Percentiles rank a stretch among this genome's conserved stretches.
phyloP scores from a whole-genome alignment of 2,797 vertebrate genomes.

The Mus caroli region DNA sequence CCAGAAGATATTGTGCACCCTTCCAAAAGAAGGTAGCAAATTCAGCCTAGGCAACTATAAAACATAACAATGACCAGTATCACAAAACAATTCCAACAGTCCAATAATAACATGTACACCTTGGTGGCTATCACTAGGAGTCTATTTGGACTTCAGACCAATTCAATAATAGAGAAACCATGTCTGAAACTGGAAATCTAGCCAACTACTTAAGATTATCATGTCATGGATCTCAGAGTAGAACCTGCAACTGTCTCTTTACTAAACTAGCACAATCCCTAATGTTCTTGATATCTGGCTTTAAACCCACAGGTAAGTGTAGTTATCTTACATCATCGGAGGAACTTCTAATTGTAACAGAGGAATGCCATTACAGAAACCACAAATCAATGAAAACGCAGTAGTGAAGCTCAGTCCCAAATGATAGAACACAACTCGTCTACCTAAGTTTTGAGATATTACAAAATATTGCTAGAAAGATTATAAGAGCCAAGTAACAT shows the following conservation, averaged over 20 bases:
- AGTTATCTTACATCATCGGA: too few relatives aligned
- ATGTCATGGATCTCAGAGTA: too few relatives aligned
- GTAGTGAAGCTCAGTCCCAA: too few relatives aligned
- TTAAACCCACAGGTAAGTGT: not conserved
- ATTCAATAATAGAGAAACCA: not conserved
- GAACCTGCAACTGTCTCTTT: not conserved
- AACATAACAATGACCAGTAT: too few relatives aligned
- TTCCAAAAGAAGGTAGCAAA: too few relatives aligned
- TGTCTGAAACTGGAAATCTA: not conserved
- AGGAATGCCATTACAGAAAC: not conserved
- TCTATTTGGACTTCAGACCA: not conserved
- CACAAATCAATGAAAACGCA: not conserved
- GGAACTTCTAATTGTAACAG: not conserved
- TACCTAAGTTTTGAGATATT: not conserved
- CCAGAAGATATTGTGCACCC: too few relatives aligned
- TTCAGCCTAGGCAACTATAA: too few relatives aligned
- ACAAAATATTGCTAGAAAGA: not conserved
- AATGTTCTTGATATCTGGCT: not conserved
- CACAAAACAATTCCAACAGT: not conserved
- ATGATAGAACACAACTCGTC: not conserved
- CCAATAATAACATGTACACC: too few relatives aligned
- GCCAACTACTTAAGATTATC: too few relatives aligned
- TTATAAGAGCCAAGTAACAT: not conserved
- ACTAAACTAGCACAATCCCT: not conserved
- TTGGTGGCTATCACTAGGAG: not conserved